Conservation (phyloP, 2,113 vertebrate species). For the Colinus virginianus region DNA sequence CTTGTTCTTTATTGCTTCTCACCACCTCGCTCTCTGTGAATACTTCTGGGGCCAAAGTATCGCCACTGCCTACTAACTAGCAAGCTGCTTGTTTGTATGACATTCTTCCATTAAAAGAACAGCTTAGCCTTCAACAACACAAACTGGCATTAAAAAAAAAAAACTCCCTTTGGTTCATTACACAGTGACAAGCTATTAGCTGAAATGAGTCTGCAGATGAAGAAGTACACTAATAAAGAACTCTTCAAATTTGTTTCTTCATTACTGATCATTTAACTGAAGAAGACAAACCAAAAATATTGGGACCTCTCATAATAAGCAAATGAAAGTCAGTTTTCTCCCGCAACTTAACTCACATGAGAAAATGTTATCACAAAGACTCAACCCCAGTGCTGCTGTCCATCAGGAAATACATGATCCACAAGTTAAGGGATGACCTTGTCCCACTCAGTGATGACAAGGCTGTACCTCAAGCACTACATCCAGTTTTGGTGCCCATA, state of each 20-base stretch:
- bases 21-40: neutral
- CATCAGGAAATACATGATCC: neutral
- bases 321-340: neutral
- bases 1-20: neutral
- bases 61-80: neutral
- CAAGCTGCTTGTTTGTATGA: neutral
- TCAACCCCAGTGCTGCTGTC: neutral
- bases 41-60: rapidly evolving
- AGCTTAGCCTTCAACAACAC: neutral
- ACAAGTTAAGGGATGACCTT: neutral
- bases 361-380: neutral
- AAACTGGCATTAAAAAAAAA: neutral
- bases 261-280: neutral
- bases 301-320: neutral
- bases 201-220: slow-evolving; percentile 2
- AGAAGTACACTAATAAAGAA: neutral
- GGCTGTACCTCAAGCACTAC: neutral
- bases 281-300: neutral
- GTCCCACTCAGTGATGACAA: neutral
- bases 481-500: neutral
- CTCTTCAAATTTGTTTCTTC: neutral
- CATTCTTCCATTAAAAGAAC: neutral
- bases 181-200: neutral
- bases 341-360: neutral
- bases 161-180: neutral